These are phyloP conservation scores for Embidobia sp. DNA, from an alignment of 2,888 invertebrate genomes.

Conservation along the genomic window DNA sequence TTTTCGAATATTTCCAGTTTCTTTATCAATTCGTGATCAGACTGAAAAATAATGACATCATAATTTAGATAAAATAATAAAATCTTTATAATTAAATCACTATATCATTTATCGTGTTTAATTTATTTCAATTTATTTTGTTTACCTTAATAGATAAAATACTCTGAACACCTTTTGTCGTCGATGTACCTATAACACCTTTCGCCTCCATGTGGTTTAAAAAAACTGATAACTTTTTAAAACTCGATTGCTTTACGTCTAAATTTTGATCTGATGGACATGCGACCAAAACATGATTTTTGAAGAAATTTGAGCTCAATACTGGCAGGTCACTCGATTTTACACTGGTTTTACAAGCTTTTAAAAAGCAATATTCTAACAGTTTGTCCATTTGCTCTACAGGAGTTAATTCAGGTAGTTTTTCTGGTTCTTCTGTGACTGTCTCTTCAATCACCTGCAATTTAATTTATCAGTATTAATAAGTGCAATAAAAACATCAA, in stretches of 20 bases:
- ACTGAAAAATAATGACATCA: conserved; percentile 68
- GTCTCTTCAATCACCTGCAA: conserved; percentile 25
- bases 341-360: conserved; percentile 88
- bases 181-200: conserved; percentile 76
- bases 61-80: not conserved
- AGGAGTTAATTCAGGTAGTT: conserved; percentile 70
- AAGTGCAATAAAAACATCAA: no score
- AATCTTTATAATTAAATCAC: conserved; percentile 2
- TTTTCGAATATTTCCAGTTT: conserved; percentile 81
- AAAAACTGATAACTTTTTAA: conserved; percentile 94
- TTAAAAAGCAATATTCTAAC: conserved; percentile 89
- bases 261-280: conserved; percentile 87
- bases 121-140: not conserved
- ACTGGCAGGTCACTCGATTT: conserved; percentile 89
- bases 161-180: conserved; percentile 91
- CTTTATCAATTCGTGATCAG: conserved; percentile 83
- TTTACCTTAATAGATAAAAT: conserved; percentile 85
- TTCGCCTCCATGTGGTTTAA: conserved; percentile 86
- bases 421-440: conserved; percentile 26
- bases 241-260: conserved; percentile 94
- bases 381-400: conserved; percentile 87
- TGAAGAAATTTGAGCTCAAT: conserved; percentile 91
- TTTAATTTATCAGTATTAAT: no score
- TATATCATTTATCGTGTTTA: no score
- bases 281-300: conserved; percentile 85